Evolutionary conservation across 1,140 invertebrate genomes (phyloP), one percentile per base, ranked within the genome.

Genomic region (Drosophila chauvacae): DNA sequence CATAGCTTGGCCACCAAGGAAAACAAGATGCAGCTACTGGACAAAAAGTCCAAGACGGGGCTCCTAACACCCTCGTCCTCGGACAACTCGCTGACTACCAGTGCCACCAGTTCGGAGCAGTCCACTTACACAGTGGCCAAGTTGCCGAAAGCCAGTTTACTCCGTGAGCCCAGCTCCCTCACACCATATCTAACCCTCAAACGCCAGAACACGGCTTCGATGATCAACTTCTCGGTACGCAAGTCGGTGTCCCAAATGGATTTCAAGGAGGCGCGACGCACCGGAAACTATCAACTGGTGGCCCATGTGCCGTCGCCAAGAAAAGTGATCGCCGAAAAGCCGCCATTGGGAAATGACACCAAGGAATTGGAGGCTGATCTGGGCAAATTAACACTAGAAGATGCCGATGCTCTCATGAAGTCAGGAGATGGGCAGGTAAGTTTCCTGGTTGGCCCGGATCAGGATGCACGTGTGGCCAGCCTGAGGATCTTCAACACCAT

Each of bases 241-340:
- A 91, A 91, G 20, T 91, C 90, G 0, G 30, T 88, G 0, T 91
- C 90, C 1, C 90, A 91, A 66, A 91, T 91, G 76, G 90, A 91
- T 55, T 85, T 91, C n/a, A 91, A 85, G 53, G 83, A 91, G 42
- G 77, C 76, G 0, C 81, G 81, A 9, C 90, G 90, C 20, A 75
- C 82, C 0, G 82, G 79, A 14, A 77, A 71, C 57, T 82, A 83
- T 63, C 82, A 80, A 18, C 9, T 86, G 64, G 79, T 90, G 50
- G 61, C 81, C 14, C 78, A 76, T 56, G 47, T 90, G 7, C 30
- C 72, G n/a, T 77, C 50, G 16, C 48, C 81, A 14, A 68, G 35
- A 13, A 68, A 39, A 18, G 7, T 26, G 7, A 28, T 74, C 0
- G 2, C 58, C 2, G 20, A 74, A 16, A 28, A 65, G 7, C 1